Base-by-base conservation (phyloP, 2,113 vertebrate species). In the Ancistrus triradiatus region DNA sequence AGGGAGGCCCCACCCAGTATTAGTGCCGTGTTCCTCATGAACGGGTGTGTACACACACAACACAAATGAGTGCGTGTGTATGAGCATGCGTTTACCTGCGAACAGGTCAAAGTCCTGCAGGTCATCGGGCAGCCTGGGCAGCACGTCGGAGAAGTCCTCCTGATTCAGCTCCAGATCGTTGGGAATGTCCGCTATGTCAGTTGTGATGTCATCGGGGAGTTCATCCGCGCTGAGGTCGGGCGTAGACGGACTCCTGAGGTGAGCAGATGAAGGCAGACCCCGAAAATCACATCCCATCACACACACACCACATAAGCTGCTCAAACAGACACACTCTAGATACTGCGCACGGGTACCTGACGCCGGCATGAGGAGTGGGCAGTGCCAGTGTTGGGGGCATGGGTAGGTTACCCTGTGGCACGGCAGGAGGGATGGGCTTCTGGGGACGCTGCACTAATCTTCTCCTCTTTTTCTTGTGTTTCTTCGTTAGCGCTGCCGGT, bases 101-200 rank as follows among this genome's bases (percentile, higher is more conserved):
- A 99, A 99, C 71, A 99, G 90, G 89, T 99, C 96, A 78, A 99
- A 99, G 81, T 95, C 96, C 81, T 94, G 96, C 78, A 99, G 87
- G 83, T 99, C 96, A 61, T 98, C 96, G 0, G 95, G 91, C 69
- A 99, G 87, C 81, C 95, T 83, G 0, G 95, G 95, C 69, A 99
- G 84, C 75, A 99, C 96, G 1, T 99, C 96, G 1, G 95, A 93
- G 69, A 99, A 98, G 80, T 99, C 96, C 78, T 99, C 96, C 83
- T 99, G 96, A 88, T 97, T 99, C 63, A 99, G 85, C 84, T 98
- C 96, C 47, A 99, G 87, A 83, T 99, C 95, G 17, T 98, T 93
- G 82, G 95, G 95, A 95, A 98, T 98, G 93, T 98, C 95, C 77
- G 92, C 90, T 80, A 99, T 97, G 81, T 98, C 96, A 35, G 91